Evolutionary conservation across 2,113 vertebrate genomes (phyloP).

Genomic region (Mandrillus leucophaeus): DNA sequence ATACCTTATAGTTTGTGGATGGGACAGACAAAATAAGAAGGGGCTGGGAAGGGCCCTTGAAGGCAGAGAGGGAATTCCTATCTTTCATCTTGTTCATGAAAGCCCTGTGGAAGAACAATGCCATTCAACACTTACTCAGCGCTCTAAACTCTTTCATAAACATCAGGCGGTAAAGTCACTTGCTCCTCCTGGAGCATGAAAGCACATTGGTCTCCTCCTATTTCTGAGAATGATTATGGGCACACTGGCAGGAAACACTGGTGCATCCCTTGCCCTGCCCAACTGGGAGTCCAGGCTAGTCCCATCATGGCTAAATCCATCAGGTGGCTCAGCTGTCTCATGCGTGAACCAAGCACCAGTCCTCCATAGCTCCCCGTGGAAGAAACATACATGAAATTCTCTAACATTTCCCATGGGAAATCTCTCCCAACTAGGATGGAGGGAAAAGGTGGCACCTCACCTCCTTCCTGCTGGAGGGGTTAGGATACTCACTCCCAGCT

Average conservation of each 20-base stretch:
- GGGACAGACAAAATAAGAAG: constrained; percentile 56
- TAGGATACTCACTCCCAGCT: neutral
- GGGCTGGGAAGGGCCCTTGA: constrained; percentile 59
- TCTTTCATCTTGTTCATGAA: constrained; percentile 53
- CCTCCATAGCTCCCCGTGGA: too few relatives aligned
- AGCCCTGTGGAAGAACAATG: constrained; percentile 48
- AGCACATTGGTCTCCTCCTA: neutral
- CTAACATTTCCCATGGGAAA: neutral
- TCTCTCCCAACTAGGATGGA: neutral
- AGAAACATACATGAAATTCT: neutral
- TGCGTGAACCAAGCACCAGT: neutral
- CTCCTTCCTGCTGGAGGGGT: neutral
- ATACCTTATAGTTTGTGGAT: constrained; percentile 54
- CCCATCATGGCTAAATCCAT: too few relatives aligned
- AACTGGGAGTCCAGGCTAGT: neutral
- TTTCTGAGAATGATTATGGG: neutral
- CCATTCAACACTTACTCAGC: constrained; percentile 14
- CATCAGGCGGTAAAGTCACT: neutral
- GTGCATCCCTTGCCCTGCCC: neutral
- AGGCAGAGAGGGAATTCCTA: neutral
- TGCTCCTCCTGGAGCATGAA: constrained; percentile 5
- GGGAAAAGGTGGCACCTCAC: neutral
- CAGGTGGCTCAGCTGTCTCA: neutral
- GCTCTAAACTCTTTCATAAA: constrained; percentile 5
- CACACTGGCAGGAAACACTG: neutral